Evolutionary conservation across 2,113 vertebrate species (phyloP).

Genomic region (Eurypyga helias): DNA sequence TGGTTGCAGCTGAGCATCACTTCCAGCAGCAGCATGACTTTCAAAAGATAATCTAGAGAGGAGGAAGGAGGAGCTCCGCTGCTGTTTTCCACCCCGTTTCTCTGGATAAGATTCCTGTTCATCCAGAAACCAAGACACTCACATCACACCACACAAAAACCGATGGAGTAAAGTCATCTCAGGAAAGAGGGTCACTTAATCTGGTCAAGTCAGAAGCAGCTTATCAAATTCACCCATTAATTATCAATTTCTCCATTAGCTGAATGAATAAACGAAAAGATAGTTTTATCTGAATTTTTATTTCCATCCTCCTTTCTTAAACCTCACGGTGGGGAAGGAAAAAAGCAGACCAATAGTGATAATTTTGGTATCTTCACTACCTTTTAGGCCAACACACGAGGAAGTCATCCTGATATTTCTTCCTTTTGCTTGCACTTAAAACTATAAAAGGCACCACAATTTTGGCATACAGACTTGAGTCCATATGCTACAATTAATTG

Average conservation of each 20-base stretch:
- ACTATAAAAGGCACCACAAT: not conserved
- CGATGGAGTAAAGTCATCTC: not conserved
- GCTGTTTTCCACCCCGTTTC: rapidly evolving
- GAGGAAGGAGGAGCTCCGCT: not conserved
- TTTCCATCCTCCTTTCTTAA: not conserved
- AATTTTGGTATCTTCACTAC: not conserved
- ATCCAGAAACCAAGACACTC: not conserved
- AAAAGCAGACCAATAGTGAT: not conserved
- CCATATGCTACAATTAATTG: not conserved
- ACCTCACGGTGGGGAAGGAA: not conserved
- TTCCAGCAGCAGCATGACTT: not conserved
- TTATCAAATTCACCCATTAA: not conserved
- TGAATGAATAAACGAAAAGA: not conserved
- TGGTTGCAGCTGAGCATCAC: not conserved
- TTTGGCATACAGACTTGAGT: not conserved
- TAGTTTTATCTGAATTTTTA: not conserved
- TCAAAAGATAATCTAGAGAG: rapidly evolving
- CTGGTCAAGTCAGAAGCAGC: not conserved
- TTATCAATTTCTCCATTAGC: not conserved
- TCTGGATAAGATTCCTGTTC: not conserved
- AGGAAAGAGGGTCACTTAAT: not conserved
- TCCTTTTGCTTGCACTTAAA: not conserved
- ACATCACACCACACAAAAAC: not conserved
- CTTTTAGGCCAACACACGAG: not conserved
- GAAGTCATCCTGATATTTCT: not conserved